phyloP scores from a whole-genome alignment of 1,140 invertebrate species.

The Neotoxoptera formosana region DNA sequence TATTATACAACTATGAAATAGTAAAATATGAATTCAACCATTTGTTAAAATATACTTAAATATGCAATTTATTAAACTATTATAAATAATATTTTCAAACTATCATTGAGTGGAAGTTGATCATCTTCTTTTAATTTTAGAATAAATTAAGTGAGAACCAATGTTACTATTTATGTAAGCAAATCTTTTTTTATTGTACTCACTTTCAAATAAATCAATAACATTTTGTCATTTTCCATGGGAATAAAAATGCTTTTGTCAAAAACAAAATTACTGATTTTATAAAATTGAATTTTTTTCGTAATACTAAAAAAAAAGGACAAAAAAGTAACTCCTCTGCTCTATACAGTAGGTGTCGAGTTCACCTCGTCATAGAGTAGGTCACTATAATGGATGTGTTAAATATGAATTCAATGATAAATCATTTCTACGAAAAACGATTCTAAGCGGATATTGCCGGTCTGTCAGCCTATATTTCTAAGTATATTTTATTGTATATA shows the following conservation, averaged over 20 bases:
- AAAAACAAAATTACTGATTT: not conserved
- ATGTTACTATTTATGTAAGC: too few species aligned
- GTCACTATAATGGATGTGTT: not conserved
- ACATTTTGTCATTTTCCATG: not conserved
- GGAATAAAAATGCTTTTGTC: not conserved
- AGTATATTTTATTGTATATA: too few species aligned
- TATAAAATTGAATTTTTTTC: not conserved
- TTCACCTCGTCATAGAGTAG: not conserved
- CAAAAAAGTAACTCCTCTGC: not conserved
- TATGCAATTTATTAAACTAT: not conserved
- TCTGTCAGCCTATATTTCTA: not conserved
- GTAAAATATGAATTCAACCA: not conserved
- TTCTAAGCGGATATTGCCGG: not conserved
- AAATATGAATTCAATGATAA: not conserved
- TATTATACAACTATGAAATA: not conserved
- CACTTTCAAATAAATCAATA: not conserved
- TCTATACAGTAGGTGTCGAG: not conserved
- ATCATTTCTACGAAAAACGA: not conserved
- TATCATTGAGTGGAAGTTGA: not conserved
- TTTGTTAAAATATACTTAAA: not conserved
- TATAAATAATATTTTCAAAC: not conserved
- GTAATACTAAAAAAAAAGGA: not conserved
- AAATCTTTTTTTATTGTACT: not conserved
- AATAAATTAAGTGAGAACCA: not conserved
- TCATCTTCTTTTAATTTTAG: not conserved